These are phyloP conservation scores for Chaenodraco wilsoni DNA, from an alignment of 2,797 vertebrate genomes.

Conservation along the genomic window DNA sequence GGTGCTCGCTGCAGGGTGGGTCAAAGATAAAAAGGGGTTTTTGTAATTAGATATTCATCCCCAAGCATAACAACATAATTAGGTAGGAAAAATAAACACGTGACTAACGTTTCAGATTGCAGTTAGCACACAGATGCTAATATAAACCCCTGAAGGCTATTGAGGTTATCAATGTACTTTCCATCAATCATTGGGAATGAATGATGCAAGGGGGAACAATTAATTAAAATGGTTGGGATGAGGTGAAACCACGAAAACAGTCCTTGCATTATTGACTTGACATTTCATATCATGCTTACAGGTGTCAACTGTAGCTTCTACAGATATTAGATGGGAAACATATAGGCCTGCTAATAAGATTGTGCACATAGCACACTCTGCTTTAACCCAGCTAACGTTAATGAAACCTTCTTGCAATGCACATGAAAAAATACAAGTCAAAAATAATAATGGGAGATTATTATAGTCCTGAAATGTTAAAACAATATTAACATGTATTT, in stretches of 20 bases:
- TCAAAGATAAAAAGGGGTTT: constrained; percentile 18
- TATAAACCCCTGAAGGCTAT: constrained; percentile 18
- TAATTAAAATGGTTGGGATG: background rate
- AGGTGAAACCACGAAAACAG: background rate
- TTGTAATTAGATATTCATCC: constrained; percentile 2
- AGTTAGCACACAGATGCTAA: constrained; percentile 8
- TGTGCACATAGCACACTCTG: constrained; percentile 2
- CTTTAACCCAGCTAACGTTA: constrained; percentile 10
- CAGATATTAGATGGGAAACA: background rate
- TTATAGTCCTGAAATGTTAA: constrained; percentile 45
- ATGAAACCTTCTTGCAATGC: constrained; percentile 12
- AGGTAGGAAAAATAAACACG: background rate
- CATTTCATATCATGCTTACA: constrained; percentile 24
- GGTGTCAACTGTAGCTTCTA: constrained; percentile 28
- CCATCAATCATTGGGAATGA: constrained; percentile 21
- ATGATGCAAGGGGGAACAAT: background rate
- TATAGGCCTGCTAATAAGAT: constrained; percentile 1
- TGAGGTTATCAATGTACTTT: constrained; percentile 15
- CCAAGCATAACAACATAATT: constrained; percentile 2
- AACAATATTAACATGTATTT: constrained; percentile 66
- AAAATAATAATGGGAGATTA: constrained; percentile 49
- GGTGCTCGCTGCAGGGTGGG: constrained; percentile 89
- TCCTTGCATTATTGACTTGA: constrained; percentile 22
- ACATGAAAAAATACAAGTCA: constrained; percentile 9
- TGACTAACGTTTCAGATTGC: background rate